Conservation (phyloP, 2,797 vertebrate genomes). For the Gymnodraco acuticeps region DNA sequence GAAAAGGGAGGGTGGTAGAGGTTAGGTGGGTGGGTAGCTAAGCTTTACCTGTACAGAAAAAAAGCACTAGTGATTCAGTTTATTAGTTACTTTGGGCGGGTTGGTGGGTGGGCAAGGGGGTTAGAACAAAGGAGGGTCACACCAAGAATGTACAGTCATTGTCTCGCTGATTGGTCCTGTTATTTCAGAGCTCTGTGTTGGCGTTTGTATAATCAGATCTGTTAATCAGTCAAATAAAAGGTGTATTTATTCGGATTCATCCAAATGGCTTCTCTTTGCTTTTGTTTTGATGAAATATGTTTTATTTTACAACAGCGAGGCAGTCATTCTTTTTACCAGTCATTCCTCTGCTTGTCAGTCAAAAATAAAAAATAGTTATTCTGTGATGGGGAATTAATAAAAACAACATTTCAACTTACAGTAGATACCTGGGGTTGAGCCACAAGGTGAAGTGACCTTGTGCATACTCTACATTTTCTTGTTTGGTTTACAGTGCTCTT, state of each 20-base stretch:
- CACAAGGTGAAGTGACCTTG: neutral
- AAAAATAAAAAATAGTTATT: neutral
- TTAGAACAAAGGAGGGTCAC: slow-evolving; percentile 61
- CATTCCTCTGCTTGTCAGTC: neutral
- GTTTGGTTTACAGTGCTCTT: neutral
- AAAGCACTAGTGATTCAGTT: slow-evolving; percentile 70
- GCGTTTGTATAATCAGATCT: slow-evolving; percentile 88
- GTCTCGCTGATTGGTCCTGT: slow-evolving; percentile 84
- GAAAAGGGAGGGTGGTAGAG: slow-evolving; percentile 37
- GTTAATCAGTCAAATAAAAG: slow-evolving; percentile 88
- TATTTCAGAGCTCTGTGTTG: slow-evolving; percentile 86
- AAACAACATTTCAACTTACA: neutral
- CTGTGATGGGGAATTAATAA: neutral
- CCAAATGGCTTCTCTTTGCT: slow-evolving; percentile 33
- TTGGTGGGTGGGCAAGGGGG: slow-evolving; percentile 25
- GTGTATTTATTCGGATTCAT: slow-evolving; percentile 88
- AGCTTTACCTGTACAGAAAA: slow-evolving; percentile 79
- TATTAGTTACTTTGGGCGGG: slow-evolving; percentile 61
- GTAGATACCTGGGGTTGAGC: neutral
- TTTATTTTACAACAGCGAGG: too few species aligned
- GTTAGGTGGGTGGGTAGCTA: slow-evolving; percentile 51
- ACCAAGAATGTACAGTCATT: slow-evolving; percentile 83
- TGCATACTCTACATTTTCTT: neutral
- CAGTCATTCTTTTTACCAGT: neutral
- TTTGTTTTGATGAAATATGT: neutral